Evolutionary conservation across 2,797 vertebrate genomes (phyloP).

Genomic region (Sebastes elongatus): DNA sequence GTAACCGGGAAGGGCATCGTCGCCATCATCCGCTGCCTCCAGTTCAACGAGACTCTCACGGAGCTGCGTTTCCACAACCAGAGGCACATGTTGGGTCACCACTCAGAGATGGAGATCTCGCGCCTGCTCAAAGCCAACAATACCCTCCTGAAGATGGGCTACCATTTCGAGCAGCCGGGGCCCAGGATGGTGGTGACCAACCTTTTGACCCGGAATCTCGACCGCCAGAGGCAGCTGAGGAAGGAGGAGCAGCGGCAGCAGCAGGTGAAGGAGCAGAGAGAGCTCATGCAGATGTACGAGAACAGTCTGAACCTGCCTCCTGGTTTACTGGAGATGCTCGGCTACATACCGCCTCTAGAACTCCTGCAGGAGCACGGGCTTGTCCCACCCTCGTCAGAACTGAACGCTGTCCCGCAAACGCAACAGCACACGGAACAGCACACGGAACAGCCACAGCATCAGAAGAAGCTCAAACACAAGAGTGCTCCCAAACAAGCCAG

Average conservation of each 20-base stretch:
- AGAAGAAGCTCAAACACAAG: conserved; percentile 59
- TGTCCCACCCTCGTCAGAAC: conserved; percentile 38
- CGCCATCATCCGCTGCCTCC: conserved; percentile 95
- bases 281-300: conserved; percentile 89
- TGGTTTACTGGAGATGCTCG: conserved; percentile 90
- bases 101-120: conserved; percentile 96
- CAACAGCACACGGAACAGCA: conserved; percentile 16
- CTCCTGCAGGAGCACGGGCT: conserved; percentile 70
- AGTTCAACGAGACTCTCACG: conserved; percentile 94
- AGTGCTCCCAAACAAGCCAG: conserved; percentile 34
- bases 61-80: conserved; percentile 99
- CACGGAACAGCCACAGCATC: conserved; percentile 32
- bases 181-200: conserved; percentile 99
- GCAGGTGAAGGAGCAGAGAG: conserved; percentile 87
- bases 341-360: conserved; percentile 83
- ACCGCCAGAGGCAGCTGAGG: conserved; percentile 92
- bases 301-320: conserved; percentile 89
- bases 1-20: conserved; percentile 94
- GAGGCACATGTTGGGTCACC: conserved; percentile 96
- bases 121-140: conserved; percentile 94
- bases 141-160: conserved; percentile 96
- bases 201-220: conserved; percentile 93
- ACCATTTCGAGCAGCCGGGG: conserved; percentile 95
- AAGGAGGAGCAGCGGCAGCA: conserved; percentile 91
- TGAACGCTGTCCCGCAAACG: not conserved